Conservation (phyloP, 2,113 vertebrate species). For the Peromyscus leucopus region DNA sequence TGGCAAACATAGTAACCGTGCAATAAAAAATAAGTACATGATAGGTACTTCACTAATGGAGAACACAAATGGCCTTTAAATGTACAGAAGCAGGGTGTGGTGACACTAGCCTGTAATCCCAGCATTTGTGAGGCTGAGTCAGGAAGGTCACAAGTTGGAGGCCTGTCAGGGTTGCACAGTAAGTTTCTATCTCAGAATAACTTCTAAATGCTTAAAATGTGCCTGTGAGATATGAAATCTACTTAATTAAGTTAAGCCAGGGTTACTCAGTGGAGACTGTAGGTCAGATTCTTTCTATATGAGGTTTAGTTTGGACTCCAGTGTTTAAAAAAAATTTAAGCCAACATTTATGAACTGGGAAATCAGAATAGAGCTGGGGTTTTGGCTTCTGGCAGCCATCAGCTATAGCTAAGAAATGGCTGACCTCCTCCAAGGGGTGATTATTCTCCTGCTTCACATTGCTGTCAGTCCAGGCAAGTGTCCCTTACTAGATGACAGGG, state of each 20-base stretch:
- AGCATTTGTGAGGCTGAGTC: not conserved
- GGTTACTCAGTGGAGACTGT: not conserved
- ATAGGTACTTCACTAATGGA: not conserved
- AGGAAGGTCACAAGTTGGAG: not conserved
- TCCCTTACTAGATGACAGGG: not conserved
- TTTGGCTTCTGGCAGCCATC: not conserved
- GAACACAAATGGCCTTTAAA: not conserved
- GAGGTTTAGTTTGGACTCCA: not conserved
- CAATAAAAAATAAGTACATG: not conserved
- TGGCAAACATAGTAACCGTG: not conserved
- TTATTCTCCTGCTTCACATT: not conserved
- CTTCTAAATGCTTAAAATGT: not conserved
- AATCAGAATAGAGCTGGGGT: not conserved
- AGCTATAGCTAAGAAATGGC: not conserved
- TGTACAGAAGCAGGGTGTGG: not conserved
- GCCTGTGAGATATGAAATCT: not conserved
- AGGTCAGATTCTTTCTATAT: not conserved
- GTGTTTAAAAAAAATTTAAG: not conserved
- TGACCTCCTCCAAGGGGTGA: not conserved
- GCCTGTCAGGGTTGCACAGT: not conserved
- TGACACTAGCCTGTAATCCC: not conserved
- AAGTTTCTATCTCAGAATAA: not conserved
- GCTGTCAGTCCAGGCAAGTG: not conserved
- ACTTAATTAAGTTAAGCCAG: not conserved
- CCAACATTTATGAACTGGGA: not conserved